phyloP scores from a whole-genome alignment of 30 jellyfish, hydroid and myxozoan genomes.

The Aurelia aurita region DNA sequence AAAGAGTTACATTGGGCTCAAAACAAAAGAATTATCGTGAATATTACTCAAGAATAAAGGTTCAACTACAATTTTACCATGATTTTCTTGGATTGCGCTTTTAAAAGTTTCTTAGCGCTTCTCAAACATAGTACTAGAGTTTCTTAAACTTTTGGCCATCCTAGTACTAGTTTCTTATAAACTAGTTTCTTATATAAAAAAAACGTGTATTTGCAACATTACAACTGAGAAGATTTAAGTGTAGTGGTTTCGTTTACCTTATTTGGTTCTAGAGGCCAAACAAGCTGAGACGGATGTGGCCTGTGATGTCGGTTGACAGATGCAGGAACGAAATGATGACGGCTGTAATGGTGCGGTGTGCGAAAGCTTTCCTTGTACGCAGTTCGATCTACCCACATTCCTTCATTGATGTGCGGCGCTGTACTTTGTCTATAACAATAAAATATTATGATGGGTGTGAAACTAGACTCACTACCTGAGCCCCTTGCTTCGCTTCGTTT shows the following conservation, averaged over 20 bases:
- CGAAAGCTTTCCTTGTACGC: slow-evolving; percentile 73
- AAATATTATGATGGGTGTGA: background rate
- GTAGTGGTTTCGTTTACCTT: slow-evolving; percentile 43
- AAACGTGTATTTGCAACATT: no score
- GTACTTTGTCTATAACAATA: slow-evolving; percentile 71
- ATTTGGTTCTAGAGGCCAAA: slow-evolving; percentile 90
- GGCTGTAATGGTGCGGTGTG: slow-evolving; percentile 85
- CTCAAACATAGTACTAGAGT: no score
- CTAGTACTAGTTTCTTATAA: no score
- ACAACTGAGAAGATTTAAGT: no score
- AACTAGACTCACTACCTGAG: background rate
- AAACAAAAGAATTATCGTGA: no score
- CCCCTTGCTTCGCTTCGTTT: background rate
- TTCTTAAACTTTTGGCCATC: no score
- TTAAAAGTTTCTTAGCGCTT: no score
- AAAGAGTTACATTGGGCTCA: no score
- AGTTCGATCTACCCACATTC: slow-evolving; percentile 77
- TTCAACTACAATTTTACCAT: no score
- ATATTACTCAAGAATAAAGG: no score
- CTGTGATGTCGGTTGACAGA: slow-evolving; percentile 81
- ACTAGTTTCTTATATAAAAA: no score
- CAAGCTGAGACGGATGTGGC: slow-evolving; percentile 85
- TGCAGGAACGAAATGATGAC: slow-evolving; percentile 65
- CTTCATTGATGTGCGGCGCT: slow-evolving; percentile 71
- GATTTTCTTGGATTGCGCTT: no score